Evolutionary conservation across 2,797 vertebrate species (phyloP).

Genomic region (Myotis daubentonii): DNA sequence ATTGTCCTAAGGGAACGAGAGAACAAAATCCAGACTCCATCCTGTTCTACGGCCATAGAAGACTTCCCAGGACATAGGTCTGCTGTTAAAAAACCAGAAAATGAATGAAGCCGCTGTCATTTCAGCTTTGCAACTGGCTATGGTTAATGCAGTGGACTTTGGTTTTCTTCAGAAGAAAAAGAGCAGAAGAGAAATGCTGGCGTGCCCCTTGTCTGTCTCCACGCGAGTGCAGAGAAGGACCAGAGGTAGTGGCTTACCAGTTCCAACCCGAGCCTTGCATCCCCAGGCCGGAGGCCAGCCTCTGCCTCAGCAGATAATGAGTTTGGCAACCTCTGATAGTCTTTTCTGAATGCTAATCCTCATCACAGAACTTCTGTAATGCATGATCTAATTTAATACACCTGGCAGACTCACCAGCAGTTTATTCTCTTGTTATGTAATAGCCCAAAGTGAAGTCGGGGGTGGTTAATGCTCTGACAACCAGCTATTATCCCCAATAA

Average conservation of each 20-base stretch:
- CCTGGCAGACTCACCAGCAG: conserved; percentile 82
- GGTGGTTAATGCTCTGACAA: conserved; percentile 85
- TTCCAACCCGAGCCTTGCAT: conserved; percentile 70
- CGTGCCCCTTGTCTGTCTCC: neutral
- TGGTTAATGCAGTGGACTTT: neutral
- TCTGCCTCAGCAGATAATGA: conserved; percentile 82
- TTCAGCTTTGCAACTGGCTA: neutral
- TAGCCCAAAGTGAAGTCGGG: conserved; percentile 83
- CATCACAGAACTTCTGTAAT: conserved; percentile 79
- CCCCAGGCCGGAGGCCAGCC: conserved; percentile 76
- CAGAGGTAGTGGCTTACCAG: conserved; percentile 74
- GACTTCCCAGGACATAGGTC: neutral
- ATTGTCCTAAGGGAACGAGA: neutral
- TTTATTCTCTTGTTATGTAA: conserved; percentile 84
- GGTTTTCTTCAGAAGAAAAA: neutral
- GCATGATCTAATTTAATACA: conserved; percentile 86
- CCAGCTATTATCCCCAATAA: conserved; percentile 81
- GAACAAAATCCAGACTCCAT: neutral
- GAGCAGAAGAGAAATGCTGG: neutral
- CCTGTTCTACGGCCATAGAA: neutral
- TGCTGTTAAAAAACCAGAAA: conserved; percentile 9
- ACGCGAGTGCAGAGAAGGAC: conserved; percentile 67
- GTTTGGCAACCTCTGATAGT: conserved; percentile 82
- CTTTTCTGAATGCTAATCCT: conserved; percentile 82
- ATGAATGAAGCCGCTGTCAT: neutral